phyloP scores from a whole-genome alignment of 2,797 vertebrate species.

The Sandelia bainsii region DNA sequence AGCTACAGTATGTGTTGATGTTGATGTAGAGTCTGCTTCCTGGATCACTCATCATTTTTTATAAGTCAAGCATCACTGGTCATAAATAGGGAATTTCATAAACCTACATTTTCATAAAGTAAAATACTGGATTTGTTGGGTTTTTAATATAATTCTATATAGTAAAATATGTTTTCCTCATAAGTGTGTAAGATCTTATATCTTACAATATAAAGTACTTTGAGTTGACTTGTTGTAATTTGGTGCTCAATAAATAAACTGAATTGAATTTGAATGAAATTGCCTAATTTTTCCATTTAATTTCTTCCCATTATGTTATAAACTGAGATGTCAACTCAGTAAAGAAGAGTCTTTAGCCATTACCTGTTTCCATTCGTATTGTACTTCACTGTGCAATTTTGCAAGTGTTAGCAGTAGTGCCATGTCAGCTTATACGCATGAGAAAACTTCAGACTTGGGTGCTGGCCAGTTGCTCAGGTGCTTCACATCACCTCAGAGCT shows the following conservation, averaged over 20 bases:
- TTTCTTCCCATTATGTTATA: neutral
- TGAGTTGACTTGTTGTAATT: too few species aligned
- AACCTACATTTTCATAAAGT: neutral
- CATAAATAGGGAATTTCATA: neutral
- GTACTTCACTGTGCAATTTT: conserved; percentile 44
- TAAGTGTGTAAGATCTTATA: too few species aligned
- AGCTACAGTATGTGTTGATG: neutral
- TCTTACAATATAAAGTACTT: too few species aligned
- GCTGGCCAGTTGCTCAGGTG: conserved; percentile 54
- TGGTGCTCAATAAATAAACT: too few species aligned
- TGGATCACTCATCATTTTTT: neutral
- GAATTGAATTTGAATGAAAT: too few species aligned
- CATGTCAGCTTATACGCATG: conserved; percentile 73
- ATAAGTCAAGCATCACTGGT: neutral
- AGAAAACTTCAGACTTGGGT: conserved; percentile 50
- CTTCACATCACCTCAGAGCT: conserved; percentile 54
- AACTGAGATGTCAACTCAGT: neutral
- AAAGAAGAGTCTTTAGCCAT: conserved; percentile 35
- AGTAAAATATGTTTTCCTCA: too few species aligned
- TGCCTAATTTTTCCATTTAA: neutral
- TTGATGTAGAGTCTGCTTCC: conserved; percentile 1
- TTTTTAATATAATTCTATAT: too few species aligned
- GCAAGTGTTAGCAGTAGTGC: conserved; percentile 56
- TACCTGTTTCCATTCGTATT: conserved; percentile 32
- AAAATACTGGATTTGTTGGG: neutral